Percentiles rank a stretch among this genome's conserved stretches.
phyloP scores from a whole-genome alignment of 1,140 invertebrate genomes.

The Danaus melanippus region DNA sequence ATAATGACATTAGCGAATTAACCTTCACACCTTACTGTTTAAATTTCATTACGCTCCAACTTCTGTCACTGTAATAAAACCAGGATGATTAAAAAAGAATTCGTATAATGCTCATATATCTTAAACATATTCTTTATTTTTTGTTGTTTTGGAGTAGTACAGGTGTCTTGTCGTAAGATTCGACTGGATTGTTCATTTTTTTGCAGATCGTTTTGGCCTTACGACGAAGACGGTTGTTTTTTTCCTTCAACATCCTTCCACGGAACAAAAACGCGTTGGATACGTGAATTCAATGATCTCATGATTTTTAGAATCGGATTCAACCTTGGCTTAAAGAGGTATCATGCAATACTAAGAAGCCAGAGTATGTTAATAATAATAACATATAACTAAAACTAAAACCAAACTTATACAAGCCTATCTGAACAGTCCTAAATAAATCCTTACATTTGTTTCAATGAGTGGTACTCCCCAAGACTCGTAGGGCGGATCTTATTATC shows the following conservation, averaged over 20 bases:
- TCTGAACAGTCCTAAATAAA: no score
- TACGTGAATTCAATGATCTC: conserved; percentile 24
- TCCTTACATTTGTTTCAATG: conserved; percentile 14
- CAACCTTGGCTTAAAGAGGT: conserved; percentile 19
- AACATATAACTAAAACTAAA: neutral
- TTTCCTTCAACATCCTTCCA: conserved; percentile 33
- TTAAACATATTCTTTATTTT: neutral
- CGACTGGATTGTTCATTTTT: conserved; percentile 32
- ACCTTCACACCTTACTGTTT: conserved; percentile 9
- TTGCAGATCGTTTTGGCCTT: conserved; percentile 33
- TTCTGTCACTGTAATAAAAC: neutral
- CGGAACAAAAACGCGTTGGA: conserved; percentile 16
- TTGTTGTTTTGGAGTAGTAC: conserved; percentile 37
- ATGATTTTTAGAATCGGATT: conserved; percentile 19
- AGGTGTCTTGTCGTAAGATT: conserved; percentile 38
- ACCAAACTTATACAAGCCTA: no score
- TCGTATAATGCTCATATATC: no score
- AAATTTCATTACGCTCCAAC: no score
- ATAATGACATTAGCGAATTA: conserved; percentile 18
- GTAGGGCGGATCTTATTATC: conserved; percentile 33
- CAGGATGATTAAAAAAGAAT: neutral
- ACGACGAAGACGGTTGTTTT: conserved; percentile 33
- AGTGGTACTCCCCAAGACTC: conserved; percentile 37
- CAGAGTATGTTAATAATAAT: conserved; percentile 10
- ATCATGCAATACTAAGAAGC: conserved; percentile 13